Base-by-base conservation (phyloP, 2,113 vertebrate genomes). In the Motacilla alba region DNA sequence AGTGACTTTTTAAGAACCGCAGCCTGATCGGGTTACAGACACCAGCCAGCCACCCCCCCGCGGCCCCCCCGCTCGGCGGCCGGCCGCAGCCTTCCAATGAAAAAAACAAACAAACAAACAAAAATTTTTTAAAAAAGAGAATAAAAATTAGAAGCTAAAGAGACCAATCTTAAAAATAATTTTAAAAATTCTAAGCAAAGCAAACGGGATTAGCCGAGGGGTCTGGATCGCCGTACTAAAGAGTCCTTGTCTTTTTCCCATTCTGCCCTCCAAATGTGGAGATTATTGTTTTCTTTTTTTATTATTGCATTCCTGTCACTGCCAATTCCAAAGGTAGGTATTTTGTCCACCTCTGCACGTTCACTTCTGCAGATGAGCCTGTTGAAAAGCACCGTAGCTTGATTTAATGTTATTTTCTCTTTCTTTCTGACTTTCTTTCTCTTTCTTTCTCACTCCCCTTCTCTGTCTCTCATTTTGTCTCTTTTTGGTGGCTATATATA, bases 311-410 rank as follows among this genome's bases (percentile, higher is more conserved):
- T 99, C 99, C 99, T 98, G 98, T 99, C 98, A 98, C 98, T 99
- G 99, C 98, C 98, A 97, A 98, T 98, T 98, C 98, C 98, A 86
- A 99, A 99, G 99, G 99, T 99, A 99, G 99, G 99, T 99, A 99
- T 98, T 95, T 92, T 79, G 98, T 99, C 98, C 98, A 97, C 98
- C 99, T 99, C 98, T 98, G 98, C 99, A 99, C 99, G 98, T 99
- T 99, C 98, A 99, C 98, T 99, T 98, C 98, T 99, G 98, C 99
- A 99, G 99, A 99, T 98, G 98, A 99, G 99, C 99, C 99, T 99
- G 98, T 99, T 97, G 90, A 99, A 97, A 97, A 99, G 98, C 99
- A 99, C 99, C 98, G 98, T 98, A 99, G 99, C 99, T 99, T 99
- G 99, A 99, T 98, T 98, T 98, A 98, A 99, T 99, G 99, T 99